phyloP scores from a whole-genome alignment of 2,797 vertebrate genomes.

The Gallirallus australis region DNA sequence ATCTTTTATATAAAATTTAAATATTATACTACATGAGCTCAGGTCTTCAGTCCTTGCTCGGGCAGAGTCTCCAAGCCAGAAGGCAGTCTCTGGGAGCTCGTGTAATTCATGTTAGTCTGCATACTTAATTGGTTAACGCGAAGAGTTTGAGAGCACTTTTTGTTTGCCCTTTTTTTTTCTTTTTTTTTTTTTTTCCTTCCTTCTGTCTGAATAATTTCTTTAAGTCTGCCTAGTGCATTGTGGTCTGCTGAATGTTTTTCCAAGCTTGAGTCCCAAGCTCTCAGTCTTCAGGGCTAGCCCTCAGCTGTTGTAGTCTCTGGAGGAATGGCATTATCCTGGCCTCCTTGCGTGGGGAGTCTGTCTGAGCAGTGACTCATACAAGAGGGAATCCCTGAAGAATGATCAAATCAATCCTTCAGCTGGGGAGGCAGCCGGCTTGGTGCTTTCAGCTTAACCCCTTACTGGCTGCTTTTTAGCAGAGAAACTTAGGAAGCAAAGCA shows the following conservation, averaged over 20 bases:
- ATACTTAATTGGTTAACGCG: not conserved
- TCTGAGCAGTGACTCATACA: slow-evolving; percentile 84
- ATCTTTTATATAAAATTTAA: slow-evolving; percentile 6
- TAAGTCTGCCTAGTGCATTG: not conserved
- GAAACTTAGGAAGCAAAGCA: not conserved
- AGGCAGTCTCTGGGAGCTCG: not conserved
- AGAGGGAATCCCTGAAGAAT: slow-evolving; percentile 88
- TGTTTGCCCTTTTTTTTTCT: not conserved
- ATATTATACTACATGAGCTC: not conserved
- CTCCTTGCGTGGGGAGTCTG: slow-evolving; percentile 64
- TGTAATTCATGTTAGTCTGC: slow-evolving; percentile 13
- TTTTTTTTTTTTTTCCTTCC: not conserved
- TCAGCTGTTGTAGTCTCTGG: slow-evolving; percentile 75
- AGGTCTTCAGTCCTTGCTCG: not conserved
- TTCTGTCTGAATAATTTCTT: slow-evolving; percentile 3
- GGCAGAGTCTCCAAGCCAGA: not conserved
- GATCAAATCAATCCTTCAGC: slow-evolving; percentile 75
- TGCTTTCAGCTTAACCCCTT: slow-evolving; percentile 65
- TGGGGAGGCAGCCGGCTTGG: not conserved
- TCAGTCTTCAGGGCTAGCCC: slow-evolving; percentile 55
- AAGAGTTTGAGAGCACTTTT: slow-evolving; percentile 11
- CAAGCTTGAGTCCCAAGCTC: slow-evolving; percentile 19
- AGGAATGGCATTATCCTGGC: slow-evolving; percentile 76
- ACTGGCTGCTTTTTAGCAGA: not conserved
- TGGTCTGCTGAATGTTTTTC: slow-evolving; percentile 37